Conservation (phyloP, 1,140 invertebrate species). For the Cydia pomonella region DNA sequence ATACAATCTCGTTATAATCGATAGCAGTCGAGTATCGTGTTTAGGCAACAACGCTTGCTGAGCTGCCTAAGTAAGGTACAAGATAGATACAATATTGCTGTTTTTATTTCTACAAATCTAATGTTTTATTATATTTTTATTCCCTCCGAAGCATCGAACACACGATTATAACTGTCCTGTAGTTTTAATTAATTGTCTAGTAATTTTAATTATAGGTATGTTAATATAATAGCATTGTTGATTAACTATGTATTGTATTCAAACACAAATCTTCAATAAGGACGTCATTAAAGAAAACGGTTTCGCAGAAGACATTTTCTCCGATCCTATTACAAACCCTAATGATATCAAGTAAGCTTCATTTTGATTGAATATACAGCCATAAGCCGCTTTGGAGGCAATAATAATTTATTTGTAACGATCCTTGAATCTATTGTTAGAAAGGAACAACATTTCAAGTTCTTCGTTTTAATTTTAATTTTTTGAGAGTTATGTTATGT, state of each 20-base stretch:
- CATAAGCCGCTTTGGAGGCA: not conserved
- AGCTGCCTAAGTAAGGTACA: too few species aligned
- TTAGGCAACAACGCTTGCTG: too few species aligned
- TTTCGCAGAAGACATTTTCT: not conserved
- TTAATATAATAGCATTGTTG: not conserved
- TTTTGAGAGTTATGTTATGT: too few species aligned
- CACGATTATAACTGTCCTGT: not conserved
- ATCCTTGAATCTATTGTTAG: not conserved
- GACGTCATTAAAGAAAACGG: not conserved
- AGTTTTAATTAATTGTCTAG: too few species aligned
- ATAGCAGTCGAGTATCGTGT: too few species aligned
- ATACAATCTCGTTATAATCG: too few species aligned
- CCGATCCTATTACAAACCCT: slow-evolving; percentile 18
- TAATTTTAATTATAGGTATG: too few species aligned
- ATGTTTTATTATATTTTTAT: too few species aligned
- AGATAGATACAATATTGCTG: too few species aligned
- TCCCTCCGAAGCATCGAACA: too few species aligned
- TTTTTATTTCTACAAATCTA: too few species aligned
- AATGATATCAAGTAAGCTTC: slow-evolving; percentile 17
- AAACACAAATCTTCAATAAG: not conserved
- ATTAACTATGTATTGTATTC: not conserved
- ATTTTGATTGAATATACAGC: slow-evolving; percentile 18
- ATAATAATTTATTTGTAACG: slow-evolving; percentile 13
- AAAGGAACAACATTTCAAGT: not conserved
- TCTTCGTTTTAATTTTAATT: not conserved